Evolutionary conservation across 2,888 invertebrate species (phyloP).

Genomic region (Caenorhabditis doughertyi): DNA sequence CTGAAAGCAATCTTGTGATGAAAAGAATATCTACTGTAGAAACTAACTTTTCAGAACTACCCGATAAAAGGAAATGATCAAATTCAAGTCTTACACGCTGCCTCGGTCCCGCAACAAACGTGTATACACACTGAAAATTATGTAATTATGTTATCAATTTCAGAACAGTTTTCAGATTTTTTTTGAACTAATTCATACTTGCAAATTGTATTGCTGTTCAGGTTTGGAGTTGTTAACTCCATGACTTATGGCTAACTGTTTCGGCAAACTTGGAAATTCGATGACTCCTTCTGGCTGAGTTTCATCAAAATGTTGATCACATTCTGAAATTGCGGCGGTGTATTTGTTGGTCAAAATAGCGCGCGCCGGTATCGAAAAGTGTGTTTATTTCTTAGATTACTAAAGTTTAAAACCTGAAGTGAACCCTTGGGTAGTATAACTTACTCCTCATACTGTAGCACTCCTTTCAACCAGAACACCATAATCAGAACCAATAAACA

Average conservation of each 20-base stretch:
- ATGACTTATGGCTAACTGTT: conserved; percentile 52
- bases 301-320: conserved; percentile 80
- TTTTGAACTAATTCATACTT: conserved; percentile 61
- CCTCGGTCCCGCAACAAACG: conserved; percentile 83
- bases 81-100: conserved; percentile 84
- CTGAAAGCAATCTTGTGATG: conserved; percentile 82
- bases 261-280: conserved; percentile 78
- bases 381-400: conserved; percentile 1
- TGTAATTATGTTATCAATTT: neutral
- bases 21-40: neutral
- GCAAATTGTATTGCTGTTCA: conserved; percentile 64
- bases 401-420: no score
- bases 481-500: conserved; percentile 81
- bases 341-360: neutral
- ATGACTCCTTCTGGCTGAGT: conserved; percentile 73
- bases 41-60: conserved; percentile 84
- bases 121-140: conserved; percentile 83
- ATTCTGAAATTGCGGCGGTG: conserved; percentile 71
- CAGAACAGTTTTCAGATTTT: no score
- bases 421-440: conserved; percentile 31
- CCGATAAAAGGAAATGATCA: conserved; percentile 84
- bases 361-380: conserved; percentile 34
- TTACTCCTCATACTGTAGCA: conserved; percentile 81
- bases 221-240: conserved; percentile 43
- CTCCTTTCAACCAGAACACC: conserved; percentile 82